Base-by-base conservation (phyloP, 2,113 vertebrate genomes). In the Cyprinodon tularosa region DNA sequence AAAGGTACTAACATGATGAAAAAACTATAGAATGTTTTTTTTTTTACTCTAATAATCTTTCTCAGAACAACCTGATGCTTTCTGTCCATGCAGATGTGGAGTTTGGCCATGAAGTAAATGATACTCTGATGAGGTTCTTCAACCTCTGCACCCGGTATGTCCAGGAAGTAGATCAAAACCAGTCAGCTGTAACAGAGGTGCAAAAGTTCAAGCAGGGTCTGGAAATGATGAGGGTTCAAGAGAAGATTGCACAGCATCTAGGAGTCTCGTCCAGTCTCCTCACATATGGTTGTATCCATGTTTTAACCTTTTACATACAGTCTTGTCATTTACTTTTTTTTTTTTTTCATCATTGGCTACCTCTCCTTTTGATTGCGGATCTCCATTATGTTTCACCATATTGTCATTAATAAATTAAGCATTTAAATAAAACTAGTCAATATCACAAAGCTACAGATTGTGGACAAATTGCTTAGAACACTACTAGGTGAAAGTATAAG, bases 81-180 rank as follows among this genome's bases (percentile, higher is more conserved):
- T 36, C 67, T n/a, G 0, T 61, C 29, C 66, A 2, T 48, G 50
- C 91, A 97, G 96, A 94, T 62, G 39, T 78, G 71, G 93, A 94
- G 29, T 91, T 93, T 86, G 86, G 89, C 17, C 89, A 94, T 10
- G 88, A 86, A 40, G 92, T 96, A 50, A 96, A 98, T 0, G 96
- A 99, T 38, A 86, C 93, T 42, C 83, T 99, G 71, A 96, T 99
- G 97, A 94, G 97, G 8, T 98, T 98, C 83, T 98, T 98, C 20
- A 96, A 97, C 72, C 82, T 92, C 42, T 99, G 98, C 7, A 87
- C 90, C 82, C 96, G 92, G 83, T 97, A 97, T 65, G 39, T 97
- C 1, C 76, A 92, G 53, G 92, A 95, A 36, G 95, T 99, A n/a
- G 96, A 96, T 17, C 91, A 94, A 3, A 93, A 91, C 77, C 82